phyloP scores from a whole-genome alignment of 2,888 invertebrate genomes.

The Esperia sulphurella region DNA sequence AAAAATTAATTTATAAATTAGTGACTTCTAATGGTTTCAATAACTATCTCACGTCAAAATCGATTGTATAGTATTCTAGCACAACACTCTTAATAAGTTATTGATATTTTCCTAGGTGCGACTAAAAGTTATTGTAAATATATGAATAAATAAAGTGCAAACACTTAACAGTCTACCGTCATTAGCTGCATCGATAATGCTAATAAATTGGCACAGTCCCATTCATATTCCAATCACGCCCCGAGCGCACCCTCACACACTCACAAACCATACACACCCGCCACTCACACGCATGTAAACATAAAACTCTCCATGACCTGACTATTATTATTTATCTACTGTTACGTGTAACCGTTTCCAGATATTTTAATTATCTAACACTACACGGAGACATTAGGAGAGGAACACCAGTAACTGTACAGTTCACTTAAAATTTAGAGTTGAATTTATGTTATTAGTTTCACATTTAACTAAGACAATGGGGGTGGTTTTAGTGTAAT shows the following conservation, averaged over 20 bases:
- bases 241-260: slow-evolving; percentile 15
- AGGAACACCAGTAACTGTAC: slow-evolving; percentile 78
- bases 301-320: slow-evolving; percentile 39
- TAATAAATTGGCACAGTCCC: slow-evolving; percentile 77
- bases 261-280: slow-evolving; percentile 22
- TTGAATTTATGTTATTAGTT: slow-evolving; percentile 50
- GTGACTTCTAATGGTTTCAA: slow-evolving; percentile 70
- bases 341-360: slow-evolving; percentile 53
- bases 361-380: slow-evolving; percentile 53
- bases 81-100: slow-evolving; percentile 80
- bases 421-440: slow-evolving; percentile 57
- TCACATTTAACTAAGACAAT: slow-evolving; percentile 57
- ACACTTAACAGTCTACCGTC: slow-evolving; percentile 78
- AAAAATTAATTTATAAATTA: slow-evolving; percentile 74
- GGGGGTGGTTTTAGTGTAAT: slow-evolving; percentile 42
- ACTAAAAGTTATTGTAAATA: slow-evolving; percentile 77
- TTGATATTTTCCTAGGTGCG: slow-evolving; percentile 79
- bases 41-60: slow-evolving; percentile 69
- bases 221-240: slow-evolving; percentile 54
- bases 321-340: slow-evolving; percentile 56
- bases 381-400: slow-evolving; percentile 72
- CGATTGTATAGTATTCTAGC: slow-evolving; percentile 72
- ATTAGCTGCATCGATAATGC: slow-evolving; percentile 69
- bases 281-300: slow-evolving; percentile 32
- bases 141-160: slow-evolving; percentile 80